Evolutionary conservation across 2,797 vertebrate genomes (phyloP).

Genomic region (Miichthys miiuy): DNA sequence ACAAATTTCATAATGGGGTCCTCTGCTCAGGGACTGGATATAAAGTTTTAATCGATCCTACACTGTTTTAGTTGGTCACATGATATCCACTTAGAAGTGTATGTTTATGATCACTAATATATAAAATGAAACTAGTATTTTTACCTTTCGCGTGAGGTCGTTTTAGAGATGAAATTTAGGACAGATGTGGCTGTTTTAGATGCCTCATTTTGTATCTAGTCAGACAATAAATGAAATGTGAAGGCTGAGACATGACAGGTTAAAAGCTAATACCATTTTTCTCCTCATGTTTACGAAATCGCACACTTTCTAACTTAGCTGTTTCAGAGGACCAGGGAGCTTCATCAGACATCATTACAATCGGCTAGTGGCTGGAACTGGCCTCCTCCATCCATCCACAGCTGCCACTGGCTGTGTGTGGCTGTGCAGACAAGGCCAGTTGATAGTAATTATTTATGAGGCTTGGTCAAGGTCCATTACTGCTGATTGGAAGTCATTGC

Average conservation of each 20-base stretch:
- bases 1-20: not conserved
- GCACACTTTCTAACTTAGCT: constrained; percentile 19
- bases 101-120: not conserved
- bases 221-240: not conserved
- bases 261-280: constrained; percentile 1
- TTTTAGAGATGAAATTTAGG: not conserved
- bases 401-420: constrained; percentile 62
- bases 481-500: constrained; percentile 83
- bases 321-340: not conserved
- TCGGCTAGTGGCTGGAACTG: constrained; percentile 43
- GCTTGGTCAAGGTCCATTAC: constrained; percentile 84
- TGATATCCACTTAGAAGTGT: too few relatives aligned
- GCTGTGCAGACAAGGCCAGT: constrained; percentile 77
- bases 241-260: constrained; percentile 1
- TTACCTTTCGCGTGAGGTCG: too few relatives aligned
- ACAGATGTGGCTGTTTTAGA: not conserved
- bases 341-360: constrained; percentile 40
- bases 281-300: constrained; percentile 12
- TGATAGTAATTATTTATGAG: constrained; percentile 86
- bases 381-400: constrained; percentile 46
- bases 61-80: not conserved
- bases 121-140: not conserved
- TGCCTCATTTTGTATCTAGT: not conserved
- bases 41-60: not conserved
- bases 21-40: not conserved